Evolutionary conservation across 2,888 invertebrate genomes (phyloP).

Genomic region (Tipula vernalis): DNA sequence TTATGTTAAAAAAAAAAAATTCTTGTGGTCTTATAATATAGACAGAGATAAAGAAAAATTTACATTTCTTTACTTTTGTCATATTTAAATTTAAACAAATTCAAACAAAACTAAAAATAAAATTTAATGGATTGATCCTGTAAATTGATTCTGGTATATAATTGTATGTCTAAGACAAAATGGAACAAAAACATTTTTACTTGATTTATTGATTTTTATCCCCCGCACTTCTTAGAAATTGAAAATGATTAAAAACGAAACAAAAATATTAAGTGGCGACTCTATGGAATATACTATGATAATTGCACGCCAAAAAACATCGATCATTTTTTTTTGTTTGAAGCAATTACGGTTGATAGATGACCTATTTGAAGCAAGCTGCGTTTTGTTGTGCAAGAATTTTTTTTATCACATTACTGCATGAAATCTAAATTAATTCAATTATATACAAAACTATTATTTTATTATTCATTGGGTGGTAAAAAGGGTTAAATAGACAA

Average conservation of each 20-base stretch:
- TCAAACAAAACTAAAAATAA: not conserved
- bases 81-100: not conserved
- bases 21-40: not conserved
- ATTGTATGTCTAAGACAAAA: not conserved
- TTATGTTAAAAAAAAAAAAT: not conserved
- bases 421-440: not conserved
- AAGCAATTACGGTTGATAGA: not conserved
- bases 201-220: not conserved
- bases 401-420: not conserved
- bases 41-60: not conserved
- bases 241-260: not conserved
- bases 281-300: not conserved
- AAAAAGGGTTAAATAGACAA: not conserved
- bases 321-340: not conserved
- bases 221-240: not conserved
- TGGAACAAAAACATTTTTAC: not conserved
- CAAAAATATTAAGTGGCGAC: not conserved
- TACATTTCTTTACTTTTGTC: not conserved
- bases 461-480: not conserved
- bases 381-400: not conserved
- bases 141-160: not conserved
- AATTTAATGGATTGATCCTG: not conserved
- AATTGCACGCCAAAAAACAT: not conserved
- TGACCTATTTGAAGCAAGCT: not conserved
- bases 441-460: not conserved